Evolutionary conservation across 1,140 invertebrate species (phyloP).

Genomic region (Neuroterus valhalla): DNA sequence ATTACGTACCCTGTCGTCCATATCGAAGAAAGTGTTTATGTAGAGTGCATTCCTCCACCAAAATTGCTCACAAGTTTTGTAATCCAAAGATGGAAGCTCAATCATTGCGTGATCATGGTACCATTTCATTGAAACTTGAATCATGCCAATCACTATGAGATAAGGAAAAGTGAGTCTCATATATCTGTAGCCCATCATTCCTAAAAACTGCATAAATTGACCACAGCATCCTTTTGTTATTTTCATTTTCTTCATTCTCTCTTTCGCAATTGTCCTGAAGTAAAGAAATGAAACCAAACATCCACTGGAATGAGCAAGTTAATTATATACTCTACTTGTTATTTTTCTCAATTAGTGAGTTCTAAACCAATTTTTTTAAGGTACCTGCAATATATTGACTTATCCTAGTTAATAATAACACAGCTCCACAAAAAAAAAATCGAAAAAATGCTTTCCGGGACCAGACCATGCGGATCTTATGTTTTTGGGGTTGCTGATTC

Average conservation of each 20-base stretch:
- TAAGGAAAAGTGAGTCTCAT: conserved; percentile 69
- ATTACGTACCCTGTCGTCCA: conserved; percentile 64
- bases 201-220: conserved; percentile 64
- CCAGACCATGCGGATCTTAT: no score
- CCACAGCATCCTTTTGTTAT: conserved; percentile 55
- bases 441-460: no score
- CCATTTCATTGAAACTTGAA: conserved; percentile 62
- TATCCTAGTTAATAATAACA: no score
- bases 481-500: no score
- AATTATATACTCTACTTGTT: background rate
- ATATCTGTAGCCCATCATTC: conserved; percentile 67
- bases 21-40: conserved; percentile 69
- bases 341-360: background rate
- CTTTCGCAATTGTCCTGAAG: conserved; percentile 66
- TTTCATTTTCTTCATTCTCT: conserved; percentile 56
- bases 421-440: no score
- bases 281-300: conserved; percentile 70
- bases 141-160: conserved; percentile 63
- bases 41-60: conserved; percentile 74
- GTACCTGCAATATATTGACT: no score
- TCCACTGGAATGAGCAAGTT: conserved; percentile 56
- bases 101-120: conserved; percentile 62
- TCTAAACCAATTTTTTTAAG: no score
- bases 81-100: conserved; percentile 61
- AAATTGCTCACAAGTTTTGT: conserved; percentile 66